Conservation (phyloP, 1,140 invertebrate genomes). For the Ctenoplectra terminalis region DNA sequence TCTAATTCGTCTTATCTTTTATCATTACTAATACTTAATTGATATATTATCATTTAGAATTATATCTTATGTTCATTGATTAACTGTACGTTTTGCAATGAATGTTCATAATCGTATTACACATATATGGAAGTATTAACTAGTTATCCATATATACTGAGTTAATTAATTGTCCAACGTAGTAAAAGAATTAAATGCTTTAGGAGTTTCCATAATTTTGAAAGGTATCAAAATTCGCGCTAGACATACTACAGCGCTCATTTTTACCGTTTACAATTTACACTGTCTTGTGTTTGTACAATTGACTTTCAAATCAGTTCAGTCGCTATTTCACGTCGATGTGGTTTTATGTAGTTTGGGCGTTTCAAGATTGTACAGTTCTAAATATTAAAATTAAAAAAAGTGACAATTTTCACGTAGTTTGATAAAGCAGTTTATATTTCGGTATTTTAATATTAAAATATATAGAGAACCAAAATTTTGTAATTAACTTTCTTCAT, state of each 20-base stretch:
- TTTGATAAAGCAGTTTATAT: neutral
- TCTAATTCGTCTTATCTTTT: no score
- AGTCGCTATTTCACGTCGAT: neutral
- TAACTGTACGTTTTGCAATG: neutral
- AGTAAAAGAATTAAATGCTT: neutral
- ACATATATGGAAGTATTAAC: no score
- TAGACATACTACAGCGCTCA: neutral
- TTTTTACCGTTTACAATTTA: neutral
- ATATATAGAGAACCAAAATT: neutral
- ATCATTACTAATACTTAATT: no score
- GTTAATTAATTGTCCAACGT: neutral
- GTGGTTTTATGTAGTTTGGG: neutral
- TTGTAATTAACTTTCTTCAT: neutral
- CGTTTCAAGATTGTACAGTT: neutral
- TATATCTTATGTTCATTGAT: no score
- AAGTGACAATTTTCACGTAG: neutral
- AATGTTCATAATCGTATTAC: neutral
- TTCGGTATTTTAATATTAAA: neutral
- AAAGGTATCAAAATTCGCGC: constrained; percentile 8
- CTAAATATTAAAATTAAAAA: neutral
- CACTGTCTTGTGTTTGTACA: neutral
- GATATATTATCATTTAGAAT: no score
- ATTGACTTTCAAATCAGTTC: constrained; percentile 10
- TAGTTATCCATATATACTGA: neutral
- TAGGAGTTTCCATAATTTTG: neutral